A percentile compares a stretch with the other conserved stretches of the same genome.
These are phyloP conservation scores for Rattus rattus DNA, from an alignment of 2,113 vertebrate genomes.

Conservation along the genomic window DNA sequence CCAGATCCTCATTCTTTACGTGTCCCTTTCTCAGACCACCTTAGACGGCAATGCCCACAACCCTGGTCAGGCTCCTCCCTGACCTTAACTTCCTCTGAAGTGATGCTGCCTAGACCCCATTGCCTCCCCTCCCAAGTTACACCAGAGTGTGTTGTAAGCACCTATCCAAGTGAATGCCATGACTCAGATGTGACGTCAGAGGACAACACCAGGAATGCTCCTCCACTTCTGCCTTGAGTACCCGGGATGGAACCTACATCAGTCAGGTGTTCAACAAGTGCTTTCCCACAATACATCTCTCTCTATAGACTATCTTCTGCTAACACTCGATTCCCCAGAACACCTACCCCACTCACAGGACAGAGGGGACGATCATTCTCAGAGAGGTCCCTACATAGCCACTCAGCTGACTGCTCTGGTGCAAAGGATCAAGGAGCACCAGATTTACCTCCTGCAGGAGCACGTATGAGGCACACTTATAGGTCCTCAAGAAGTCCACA, in stretches of 20 bases:
- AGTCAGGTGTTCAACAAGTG: not conserved
- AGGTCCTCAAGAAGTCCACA: conserved; percentile 90
- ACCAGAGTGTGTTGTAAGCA: not conserved
- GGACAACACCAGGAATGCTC: not conserved
- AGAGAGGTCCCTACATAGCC: fast-evolving
- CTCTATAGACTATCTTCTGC: not conserved
- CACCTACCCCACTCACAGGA: not conserved
- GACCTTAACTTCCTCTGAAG: not conserved
- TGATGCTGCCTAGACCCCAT: not conserved
- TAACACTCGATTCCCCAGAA: fast-evolving
- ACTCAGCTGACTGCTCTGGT: not conserved
- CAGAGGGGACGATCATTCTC: not conserved
- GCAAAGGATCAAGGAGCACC: not conserved
- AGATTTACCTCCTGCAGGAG: conserved; percentile 86
- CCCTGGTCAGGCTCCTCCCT: not conserved
- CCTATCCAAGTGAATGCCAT: too few relatives aligned
- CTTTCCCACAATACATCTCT: not conserved
- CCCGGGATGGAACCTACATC: not conserved
- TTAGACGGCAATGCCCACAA: too few relatives aligned
- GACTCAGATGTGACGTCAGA: not conserved
- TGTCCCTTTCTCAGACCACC: not conserved
- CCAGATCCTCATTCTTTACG: fast-evolving
- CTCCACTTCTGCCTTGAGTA: not conserved
- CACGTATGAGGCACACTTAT: conserved; percentile 84
- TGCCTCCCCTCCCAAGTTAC: fast-evolving